Evolutionary conservation across 2,797 vertebrate species (phyloP).

Genomic region (Crenuchus spilurus): DNA sequence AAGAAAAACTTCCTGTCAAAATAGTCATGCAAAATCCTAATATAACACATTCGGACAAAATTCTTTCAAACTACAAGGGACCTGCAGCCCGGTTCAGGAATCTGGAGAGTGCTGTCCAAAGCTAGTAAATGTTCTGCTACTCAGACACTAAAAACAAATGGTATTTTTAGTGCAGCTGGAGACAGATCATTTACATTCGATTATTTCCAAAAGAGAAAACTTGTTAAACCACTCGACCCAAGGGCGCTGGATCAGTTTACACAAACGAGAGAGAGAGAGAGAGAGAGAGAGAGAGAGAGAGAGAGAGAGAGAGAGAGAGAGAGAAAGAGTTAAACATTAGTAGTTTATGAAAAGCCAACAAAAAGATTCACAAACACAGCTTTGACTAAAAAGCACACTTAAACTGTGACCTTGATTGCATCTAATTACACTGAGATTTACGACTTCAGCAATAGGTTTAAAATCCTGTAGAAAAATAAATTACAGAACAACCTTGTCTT

Average conservation of each 20-base stretch:
- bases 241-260: slow-evolving; percentile 28
- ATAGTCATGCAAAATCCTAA: slow-evolving; percentile 28
- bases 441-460: background rate
- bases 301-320: background rate
- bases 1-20: slow-evolving; percentile 56
- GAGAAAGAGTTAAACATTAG: background rate
- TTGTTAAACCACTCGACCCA: slow-evolving; percentile 33
- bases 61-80: slow-evolving; percentile 60
- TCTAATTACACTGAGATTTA: background rate
- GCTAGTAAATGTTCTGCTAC: slow-evolving; percentile 55
- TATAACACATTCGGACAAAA: slow-evolving; percentile 30
- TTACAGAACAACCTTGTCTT: too few species aligned
- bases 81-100: slow-evolving; percentile 53
- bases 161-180: slow-evolving; percentile 71
- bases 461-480: too few species aligned
- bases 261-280: slow-evolving; percentile 1
- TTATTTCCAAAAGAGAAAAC: slow-evolving; percentile 45
- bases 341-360: background rate
- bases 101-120: slow-evolving; percentile 47
- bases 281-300: background rate
- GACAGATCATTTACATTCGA: slow-evolving; percentile 57
- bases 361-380: background rate
- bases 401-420: background rate
- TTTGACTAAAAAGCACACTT: background rate
- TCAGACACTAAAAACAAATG: slow-evolving; percentile 50